Evolutionary conservation across 1,140 invertebrate species (phyloP).

Genomic region (Callitettix versicolor): DNA sequence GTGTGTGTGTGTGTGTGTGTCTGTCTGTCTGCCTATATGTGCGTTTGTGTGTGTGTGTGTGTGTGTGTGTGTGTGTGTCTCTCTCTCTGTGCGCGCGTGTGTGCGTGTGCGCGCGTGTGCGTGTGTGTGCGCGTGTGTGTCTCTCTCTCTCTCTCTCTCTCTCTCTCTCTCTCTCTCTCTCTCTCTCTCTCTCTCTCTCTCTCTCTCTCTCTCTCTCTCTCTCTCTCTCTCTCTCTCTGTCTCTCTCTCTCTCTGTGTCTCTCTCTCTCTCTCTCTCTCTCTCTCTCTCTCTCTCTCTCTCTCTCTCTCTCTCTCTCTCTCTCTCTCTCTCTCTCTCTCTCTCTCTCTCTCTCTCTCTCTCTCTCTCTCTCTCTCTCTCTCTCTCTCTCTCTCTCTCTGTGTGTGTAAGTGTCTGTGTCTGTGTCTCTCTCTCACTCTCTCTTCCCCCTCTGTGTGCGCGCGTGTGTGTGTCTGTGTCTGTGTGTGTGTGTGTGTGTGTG

Average conservation of each 20-base stretch:
- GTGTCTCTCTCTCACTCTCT: slow-evolving; percentile 5
- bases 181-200: slow-evolving; percentile 10
- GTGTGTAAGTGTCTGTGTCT: slow-evolving; percentile 15
- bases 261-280: slow-evolving; percentile 14
- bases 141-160: background rate
- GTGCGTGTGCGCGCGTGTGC: slow-evolving; percentile 2
- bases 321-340: background rate
- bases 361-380: background rate
- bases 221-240: slow-evolving; percentile 15
- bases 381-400: slow-evolving; percentile 5
- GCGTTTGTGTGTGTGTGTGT: too few species aligned
- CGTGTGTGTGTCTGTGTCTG: too few species aligned
- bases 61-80: slow-evolving; percentile 6
- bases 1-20: background rate
- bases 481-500: too few species aligned
- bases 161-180: background rate
- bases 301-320: slow-evolving; percentile 12
- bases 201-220: slow-evolving; percentile 19
- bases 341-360: slow-evolving; percentile 2
- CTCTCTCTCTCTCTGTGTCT: slow-evolving; percentile 12
- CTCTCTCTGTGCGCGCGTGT: too few species aligned
- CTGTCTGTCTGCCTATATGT: too few species aligned
- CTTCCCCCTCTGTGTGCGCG: too few species aligned
- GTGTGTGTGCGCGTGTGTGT: slow-evolving; percentile 7
- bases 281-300: slow-evolving; percentile 16